These are phyloP conservation scores for Gadopsis marmoratus DNA, from an alignment of 2,797 vertebrate species.

Conservation along the genomic window DNA sequence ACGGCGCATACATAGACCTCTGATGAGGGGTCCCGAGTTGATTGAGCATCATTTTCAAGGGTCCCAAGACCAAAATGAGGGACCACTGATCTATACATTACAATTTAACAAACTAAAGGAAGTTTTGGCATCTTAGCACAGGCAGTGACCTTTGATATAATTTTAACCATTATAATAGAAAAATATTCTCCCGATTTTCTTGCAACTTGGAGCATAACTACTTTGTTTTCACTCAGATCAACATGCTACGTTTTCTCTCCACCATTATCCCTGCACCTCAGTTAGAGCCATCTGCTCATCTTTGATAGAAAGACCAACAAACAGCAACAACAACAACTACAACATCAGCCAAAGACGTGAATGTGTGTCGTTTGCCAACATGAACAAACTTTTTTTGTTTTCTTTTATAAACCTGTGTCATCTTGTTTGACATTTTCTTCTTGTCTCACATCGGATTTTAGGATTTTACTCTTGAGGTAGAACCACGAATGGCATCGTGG, in stretches of 20 bases:
- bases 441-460: slow-evolving; percentile 78
- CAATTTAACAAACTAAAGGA: neutral
- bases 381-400: slow-evolving; percentile 23
- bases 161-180: neutral
- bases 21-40: neutral
- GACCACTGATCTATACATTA: neutral
- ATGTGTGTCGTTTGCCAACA: slow-evolving; percentile 26
- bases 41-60: neutral
- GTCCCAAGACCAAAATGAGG: neutral
- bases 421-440: slow-evolving; percentile 76
- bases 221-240: neutral
- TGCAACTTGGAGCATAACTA: slow-evolving; percentile 1
- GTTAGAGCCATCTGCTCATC: slow-evolving; percentile 23
- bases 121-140: neutral
- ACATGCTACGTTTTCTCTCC: neutral
- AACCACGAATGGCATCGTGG: slow-evolving; percentile 81
- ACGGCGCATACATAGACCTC: neutral
- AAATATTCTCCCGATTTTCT: neutral
- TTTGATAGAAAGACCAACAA: slow-evolving; percentile 17
- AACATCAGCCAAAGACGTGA: slow-evolving; percentile 17
- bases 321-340: slow-evolving; percentile 21
- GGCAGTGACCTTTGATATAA: neutral
- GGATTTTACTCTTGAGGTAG: slow-evolving; percentile 90
- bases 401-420: slow-evolving; percentile 63
- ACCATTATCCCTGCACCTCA: slow-evolving; percentile 5